Conservation (phyloP, 2,113 vertebrate genomes). For the Carlito syrichta region DNA sequence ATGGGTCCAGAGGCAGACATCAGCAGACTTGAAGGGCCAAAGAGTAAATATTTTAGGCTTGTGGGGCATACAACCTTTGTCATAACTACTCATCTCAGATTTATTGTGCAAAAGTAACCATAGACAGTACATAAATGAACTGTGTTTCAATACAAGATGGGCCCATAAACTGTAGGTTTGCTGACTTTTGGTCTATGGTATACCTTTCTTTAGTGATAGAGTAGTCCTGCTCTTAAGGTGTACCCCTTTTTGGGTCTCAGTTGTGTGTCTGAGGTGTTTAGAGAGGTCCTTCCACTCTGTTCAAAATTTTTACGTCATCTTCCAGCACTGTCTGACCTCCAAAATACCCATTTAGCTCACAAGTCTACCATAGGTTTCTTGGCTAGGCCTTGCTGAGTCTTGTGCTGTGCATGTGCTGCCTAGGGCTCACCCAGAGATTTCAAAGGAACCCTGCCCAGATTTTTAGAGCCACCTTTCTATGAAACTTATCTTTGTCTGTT, state of each 20-base stretch:
- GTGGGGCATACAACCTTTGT: background rate
- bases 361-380: background rate
- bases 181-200: background rate
- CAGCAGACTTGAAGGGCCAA: background rate
- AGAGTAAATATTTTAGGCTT: conserved; percentile 18
- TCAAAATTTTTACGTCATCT: background rate
- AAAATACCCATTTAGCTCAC: background rate
- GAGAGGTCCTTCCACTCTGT: background rate
- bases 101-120: background rate
- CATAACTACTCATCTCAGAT: background rate
- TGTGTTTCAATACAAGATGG: background rate
- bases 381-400: background rate
- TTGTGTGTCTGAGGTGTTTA: background rate
- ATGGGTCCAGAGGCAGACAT: background rate
- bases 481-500: background rate
- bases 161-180: background rate
- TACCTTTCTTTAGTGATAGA: background rate
- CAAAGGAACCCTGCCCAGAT: background rate
- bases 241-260: background rate
- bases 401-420: background rate
- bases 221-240: background rate
- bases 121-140: background rate
- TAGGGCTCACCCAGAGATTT: background rate
- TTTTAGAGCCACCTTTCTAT: background rate
- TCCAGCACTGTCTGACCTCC: background rate